Conservation (phyloP, 2,888 invertebrate genomes). For the Oscheius sp. region DNA sequence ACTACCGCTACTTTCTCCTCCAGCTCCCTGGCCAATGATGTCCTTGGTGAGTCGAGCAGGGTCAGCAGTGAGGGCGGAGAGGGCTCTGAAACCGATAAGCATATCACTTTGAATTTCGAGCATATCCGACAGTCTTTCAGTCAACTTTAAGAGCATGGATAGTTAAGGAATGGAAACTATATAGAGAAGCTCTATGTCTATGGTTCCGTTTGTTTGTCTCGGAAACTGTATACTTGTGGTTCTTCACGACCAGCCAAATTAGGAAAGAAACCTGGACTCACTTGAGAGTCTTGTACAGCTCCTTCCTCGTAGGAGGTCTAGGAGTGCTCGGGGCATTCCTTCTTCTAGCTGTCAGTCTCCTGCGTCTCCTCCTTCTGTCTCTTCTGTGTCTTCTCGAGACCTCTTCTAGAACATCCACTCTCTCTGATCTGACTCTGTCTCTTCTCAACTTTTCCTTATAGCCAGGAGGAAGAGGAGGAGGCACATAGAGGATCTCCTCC, state of each 20-base stretch:
- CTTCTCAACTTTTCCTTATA: constrained; percentile 7
- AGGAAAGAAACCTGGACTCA: not conserved
- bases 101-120: not conserved
- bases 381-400: constrained; percentile 1
- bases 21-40: constrained; percentile 1
- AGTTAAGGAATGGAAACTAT: no score
- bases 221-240: no score
- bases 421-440: not conserved
- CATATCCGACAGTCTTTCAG: no score
- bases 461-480: constrained; percentile 13
- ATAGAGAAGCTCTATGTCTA: no score
- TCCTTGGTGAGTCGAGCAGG: constrained; percentile 10
- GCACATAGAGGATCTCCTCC: constrained; percentile 21
- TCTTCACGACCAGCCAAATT: no score
- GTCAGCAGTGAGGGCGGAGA: constrained; percentile 13
- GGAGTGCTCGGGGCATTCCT: constrained; percentile 21
- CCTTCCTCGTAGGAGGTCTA: constrained; percentile 1
- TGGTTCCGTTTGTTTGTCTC: no score
- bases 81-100: constrained; percentile 12
- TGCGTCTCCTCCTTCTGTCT: constrained; percentile 7
- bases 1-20: not conserved
- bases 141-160: no score
- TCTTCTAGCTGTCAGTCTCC: constrained; percentile 22
- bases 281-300: constrained; percentile 22
- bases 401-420: constrained; percentile 20